Evolutionary conservation across 2,888 invertebrate genomes (phyloP), one percentile per base, ranked within the genome.

Genomic region (Hypselothyrea guttata): DNA sequence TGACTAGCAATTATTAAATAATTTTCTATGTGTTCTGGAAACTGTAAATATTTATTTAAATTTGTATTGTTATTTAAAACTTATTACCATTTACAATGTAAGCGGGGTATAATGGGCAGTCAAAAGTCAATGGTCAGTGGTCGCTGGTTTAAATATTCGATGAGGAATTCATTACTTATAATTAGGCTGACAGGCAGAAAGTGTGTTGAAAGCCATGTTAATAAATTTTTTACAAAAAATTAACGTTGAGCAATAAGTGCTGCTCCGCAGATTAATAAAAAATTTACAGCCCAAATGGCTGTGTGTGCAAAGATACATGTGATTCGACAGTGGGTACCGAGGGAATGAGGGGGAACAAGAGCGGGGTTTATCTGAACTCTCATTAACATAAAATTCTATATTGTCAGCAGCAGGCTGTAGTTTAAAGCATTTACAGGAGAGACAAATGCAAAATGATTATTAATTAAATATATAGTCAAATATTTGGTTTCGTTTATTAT

Each of bases 151-250:
- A 60, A 70, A 75, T 75, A 71, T 62, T 70, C 71, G 71, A 70
- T 75, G 75, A 67, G 64, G 75, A 59, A 78, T 75, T 77, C 77
- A 82, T 79, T 77, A 82, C 74, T 77, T 66, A 72, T 71, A 82
- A 82, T 82, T 82, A 77, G 82, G 68, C 69, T 66, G 55, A 31
- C 47, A 9, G 55, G 33, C 48, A 42, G n/a, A 44, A 44, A 54
- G 42, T 11, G 38, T 44, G 45, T 13, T 40, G 40, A 59, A 46
- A 35, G 18, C 12, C 11, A 31, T n/a, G n/a, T 57, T 15, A 34
- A 49, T 49, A 40, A 22, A 38, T 58, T 58, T 58, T n/a, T 53
- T 37, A 54, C 54, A 58, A 31, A 22, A 51, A 68, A 65, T 55
- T 51, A 33, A 49, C 47, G 59, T 35, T n/a, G 37, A 34, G 49